Percentiles rank a stretch among this genome's conserved stretches.
Conservation (phyloP, 2,888 invertebrate genomes). For the Aleiodes leptofemur region DNA sequence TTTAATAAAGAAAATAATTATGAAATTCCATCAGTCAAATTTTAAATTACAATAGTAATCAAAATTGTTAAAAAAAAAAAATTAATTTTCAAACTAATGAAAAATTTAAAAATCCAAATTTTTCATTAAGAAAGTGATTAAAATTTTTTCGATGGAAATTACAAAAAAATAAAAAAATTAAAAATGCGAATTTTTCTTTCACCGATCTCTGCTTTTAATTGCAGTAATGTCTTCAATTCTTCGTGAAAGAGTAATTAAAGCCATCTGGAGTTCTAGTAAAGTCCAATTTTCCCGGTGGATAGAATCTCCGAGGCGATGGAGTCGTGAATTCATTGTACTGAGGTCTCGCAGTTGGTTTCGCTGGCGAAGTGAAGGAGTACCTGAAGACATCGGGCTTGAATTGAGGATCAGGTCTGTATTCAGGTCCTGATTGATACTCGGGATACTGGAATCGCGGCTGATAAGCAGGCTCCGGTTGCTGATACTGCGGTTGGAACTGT, state of each 20-base stretch:
- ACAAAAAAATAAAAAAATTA: too few species aligned
- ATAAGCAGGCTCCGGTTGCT: constrained; percentile 53
- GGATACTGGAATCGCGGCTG: constrained; percentile 60
- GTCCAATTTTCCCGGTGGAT: constrained; percentile 90
- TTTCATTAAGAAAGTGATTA: too few species aligned
- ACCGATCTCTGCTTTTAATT: background rate
- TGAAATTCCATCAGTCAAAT: too few species aligned
- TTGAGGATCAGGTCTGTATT: constrained; percentile 55
- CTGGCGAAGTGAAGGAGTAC: constrained; percentile 67
- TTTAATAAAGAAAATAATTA: too few species aligned
- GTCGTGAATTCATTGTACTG: constrained; percentile 81
- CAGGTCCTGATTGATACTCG: constrained; percentile 72
- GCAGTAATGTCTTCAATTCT: constrained; percentile 73
- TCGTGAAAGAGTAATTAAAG: constrained; percentile 90
- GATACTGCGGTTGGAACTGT: constrained; percentile 51
- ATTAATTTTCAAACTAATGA: too few species aligned
- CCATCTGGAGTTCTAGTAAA: constrained; percentile 92
- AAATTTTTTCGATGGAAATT: too few species aligned
- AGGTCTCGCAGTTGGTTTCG: constrained; percentile 66
- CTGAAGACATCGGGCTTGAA: constrained; percentile 61
- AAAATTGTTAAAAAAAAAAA: too few species aligned
- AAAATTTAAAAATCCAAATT: too few species aligned
- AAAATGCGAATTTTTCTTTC: too few species aligned
- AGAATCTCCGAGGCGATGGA: constrained; percentile 84
- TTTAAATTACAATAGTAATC: too few species aligned